Evolutionary conservation across 2,113 vertebrate genomes (phyloP), one percentile per base, ranked within the genome.

Genomic region (Neolamprologus toae): DNA sequence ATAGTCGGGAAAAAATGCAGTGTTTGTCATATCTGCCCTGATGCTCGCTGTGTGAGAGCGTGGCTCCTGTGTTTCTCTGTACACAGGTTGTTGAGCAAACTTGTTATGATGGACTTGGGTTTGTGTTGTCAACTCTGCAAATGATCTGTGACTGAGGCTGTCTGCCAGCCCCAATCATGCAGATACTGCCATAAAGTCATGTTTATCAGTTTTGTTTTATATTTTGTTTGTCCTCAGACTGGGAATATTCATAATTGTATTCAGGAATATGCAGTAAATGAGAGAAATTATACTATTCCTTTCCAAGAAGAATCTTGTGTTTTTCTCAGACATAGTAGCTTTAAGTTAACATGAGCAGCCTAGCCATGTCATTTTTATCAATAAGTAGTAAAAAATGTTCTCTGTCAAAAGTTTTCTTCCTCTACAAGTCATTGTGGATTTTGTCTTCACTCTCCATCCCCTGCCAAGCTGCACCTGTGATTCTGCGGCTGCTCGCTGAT

Each of bases 71-170:
- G 89, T 85, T 89, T 88, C 68, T 61, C 37, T 37, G 68, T 87
- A 86, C 82, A 85, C 86, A 26, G 40, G 59, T 53, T 5, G 26
- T 92, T 88, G 82, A 87, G 94, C 90, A 90, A 83, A 84, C 87
- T 66, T 89, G 83, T 88, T 92, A 57, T 91, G 90, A 90, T 88
- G 88, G 59, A 84, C 85, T 83, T 23, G 23, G 78, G 81, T 93
- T 92, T 95, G 91, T 92, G 83, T 85, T 91, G 89, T 92, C 91
- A 93, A 91, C 91, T 61, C 49, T 42, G 86, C 84, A 86, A 93
- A 93, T 89, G 90, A 89, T 91, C 59, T 92, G 91, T 92, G 83
- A 89, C 92, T 5, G 80, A 80, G 45, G 57, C 80, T 14, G 55
- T 84, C 85, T 86, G 51, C 6, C 82, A 82, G 55, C 81, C 23